Base-by-base conservation (phyloP, 2,797 vertebrate species). In the Nyctalus aviator region DNA sequence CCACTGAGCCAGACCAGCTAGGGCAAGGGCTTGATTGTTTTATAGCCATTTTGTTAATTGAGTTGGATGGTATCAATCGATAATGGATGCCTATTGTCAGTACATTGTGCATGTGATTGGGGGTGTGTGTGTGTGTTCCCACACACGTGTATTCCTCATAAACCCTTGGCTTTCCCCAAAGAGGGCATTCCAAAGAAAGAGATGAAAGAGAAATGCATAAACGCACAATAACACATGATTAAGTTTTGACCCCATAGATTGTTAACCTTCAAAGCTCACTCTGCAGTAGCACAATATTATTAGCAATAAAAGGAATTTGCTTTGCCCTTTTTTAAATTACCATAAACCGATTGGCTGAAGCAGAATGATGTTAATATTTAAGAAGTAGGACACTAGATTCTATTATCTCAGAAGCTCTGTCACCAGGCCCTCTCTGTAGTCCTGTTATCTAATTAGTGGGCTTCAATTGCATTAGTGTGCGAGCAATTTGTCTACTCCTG, bases 311-410 rank as follows among this genome's bases (percentile, higher is more conserved):
- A 98, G 97, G 97, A 98, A 98, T 98, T 98, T 98, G 97, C 98
- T 97, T 98, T 98, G 98, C 98, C 98, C 98, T 98, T 98, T 97
- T 98, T 97, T 89, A 98, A 98, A 98, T 98, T 98, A 98, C 96
- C 98, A 98, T 98, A 98, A 98, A 98, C 97, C 72, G 88, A 98
- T 98, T 98, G 98, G 97, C 97, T 98, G 98, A 98, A 98, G 97
- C 97, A 97, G 98, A 98, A 98, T 97, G 98, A 98, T 98, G 98
- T 98, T 98, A 98, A 98, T 98, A 98, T 98, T 98, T 98, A 98
- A 98, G 98, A 98, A 98, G 97, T 97, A 98, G 98, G 98, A 98
- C 98, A 97, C 96, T 97, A 98, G 97, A 98, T 98, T 98, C 96
- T 98, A 98, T 98, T 98, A 98, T 98, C 98, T 98, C 96, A 93